Conservation (phyloP, 2,113 vertebrate species). For the Paratilapia polleni region DNA sequence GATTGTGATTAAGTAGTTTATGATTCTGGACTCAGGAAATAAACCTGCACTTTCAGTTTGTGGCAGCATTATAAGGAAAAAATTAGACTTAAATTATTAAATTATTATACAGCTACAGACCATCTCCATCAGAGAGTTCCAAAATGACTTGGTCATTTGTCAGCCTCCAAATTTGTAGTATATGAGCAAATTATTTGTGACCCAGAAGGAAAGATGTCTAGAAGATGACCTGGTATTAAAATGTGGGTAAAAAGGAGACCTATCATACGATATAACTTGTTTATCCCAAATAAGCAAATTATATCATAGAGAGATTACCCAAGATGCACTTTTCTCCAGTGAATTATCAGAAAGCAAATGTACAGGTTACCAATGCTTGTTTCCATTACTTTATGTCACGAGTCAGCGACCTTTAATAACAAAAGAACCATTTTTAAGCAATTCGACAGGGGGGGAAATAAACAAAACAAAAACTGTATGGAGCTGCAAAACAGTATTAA, state of each 20-base stretch:
- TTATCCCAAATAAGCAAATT: background rate
- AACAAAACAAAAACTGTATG: too few species aligned
- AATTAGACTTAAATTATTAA: too few species aligned
- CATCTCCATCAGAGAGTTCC: background rate
- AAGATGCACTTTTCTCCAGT: too few species aligned
- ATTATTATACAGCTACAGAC: background rate
- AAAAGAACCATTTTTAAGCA: too few species aligned
- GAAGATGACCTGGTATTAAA: background rate
- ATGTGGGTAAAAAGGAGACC: too few species aligned
- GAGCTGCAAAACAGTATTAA: too few species aligned
- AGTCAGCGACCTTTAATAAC: too few species aligned
- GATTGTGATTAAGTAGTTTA: background rate
- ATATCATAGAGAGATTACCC: too few species aligned
- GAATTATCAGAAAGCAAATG: too few species aligned
- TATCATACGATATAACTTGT: background rate
- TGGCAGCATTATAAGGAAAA: background rate
- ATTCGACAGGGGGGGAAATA: too few species aligned
- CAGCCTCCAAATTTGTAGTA: background rate
- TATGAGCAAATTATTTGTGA: background rate
- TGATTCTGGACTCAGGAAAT: background rate
- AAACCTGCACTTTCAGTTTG: background rate
- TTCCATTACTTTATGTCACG: too few species aligned
- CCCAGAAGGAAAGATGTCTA: background rate
- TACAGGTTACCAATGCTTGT: too few species aligned
- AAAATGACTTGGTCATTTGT: background rate